Evolutionary conservation across 2,888 invertebrate genomes (phyloP).

Genomic region (Drosophila imparisetae): DNA sequence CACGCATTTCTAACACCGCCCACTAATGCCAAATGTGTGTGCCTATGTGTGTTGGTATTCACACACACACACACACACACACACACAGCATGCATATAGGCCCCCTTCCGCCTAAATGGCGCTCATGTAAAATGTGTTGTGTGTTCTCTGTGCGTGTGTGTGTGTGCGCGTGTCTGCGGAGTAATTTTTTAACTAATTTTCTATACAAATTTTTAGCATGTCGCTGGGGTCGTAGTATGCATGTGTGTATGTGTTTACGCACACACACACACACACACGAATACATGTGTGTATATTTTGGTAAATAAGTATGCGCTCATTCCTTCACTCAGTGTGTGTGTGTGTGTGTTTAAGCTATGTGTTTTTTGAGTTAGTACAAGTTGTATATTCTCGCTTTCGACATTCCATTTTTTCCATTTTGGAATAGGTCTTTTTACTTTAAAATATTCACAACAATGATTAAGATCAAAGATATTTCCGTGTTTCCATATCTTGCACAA

Average conservation of each 20-base stretch:
- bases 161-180: slow-evolving; percentile 73
- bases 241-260: slow-evolving; percentile 3
- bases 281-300: not conserved
- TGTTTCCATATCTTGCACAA: not conserved
- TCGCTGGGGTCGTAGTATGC: slow-evolving; percentile 58
- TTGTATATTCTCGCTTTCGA: not conserved
- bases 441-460: too few relatives aligned
- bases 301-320: slow-evolving; percentile 23
- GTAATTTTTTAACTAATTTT: slow-evolving; percentile 84
- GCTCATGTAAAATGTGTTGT: slow-evolving; percentile 42
- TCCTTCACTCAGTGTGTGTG: slow-evolving; percentile 23
- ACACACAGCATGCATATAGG: slow-evolving; percentile 21
- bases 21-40: slow-evolving; percentile 81
- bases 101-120: slow-evolving; percentile 9
- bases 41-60: slow-evolving; percentile 25
- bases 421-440: not conserved
- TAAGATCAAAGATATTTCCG: not conserved
- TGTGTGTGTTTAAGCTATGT: slow-evolving; percentile 21
- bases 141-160: slow-evolving; percentile 18
- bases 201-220: slow-evolving; percentile 83
- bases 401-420: not conserved
- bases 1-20: slow-evolving; percentile 84
- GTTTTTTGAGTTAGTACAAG: slow-evolving; percentile 10
- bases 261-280: not conserved
- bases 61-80: slow-evolving; percentile 4